These are phyloP conservation scores for Neoarius graeffei DNA, from an alignment of 2,113 vertebrate genomes.

Conservation along the genomic window DNA sequence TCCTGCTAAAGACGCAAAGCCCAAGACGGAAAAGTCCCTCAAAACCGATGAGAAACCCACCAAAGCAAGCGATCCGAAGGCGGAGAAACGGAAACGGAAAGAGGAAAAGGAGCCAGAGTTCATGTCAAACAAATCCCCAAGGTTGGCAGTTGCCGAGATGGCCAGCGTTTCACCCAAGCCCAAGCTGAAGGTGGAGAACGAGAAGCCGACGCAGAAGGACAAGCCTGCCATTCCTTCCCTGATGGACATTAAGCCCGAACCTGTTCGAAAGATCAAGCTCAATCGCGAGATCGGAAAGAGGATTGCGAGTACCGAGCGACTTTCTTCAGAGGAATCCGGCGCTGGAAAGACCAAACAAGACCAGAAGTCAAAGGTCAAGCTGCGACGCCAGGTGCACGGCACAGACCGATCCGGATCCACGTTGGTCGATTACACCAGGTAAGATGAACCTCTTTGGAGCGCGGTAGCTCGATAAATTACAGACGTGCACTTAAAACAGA, in stretches of 20 bases:
- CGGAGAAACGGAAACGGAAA: constrained; percentile 82
- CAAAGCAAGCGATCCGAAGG: constrained; percentile 73
- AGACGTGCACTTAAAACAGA: not conserved
- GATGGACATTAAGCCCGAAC: constrained; percentile 69
- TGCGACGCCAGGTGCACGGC: constrained; percentile 71
- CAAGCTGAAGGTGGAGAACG: constrained; percentile 42
- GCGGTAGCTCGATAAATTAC: not conserved
- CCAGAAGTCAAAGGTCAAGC: constrained; percentile 72
- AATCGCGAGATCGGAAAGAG: constrained; percentile 87
- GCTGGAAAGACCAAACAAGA: constrained; percentile 72
- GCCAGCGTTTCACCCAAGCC: constrained; percentile 74
- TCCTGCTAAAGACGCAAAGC: constrained; percentile 76
- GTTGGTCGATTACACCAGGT: constrained; percentile 85
- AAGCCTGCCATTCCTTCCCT: constrained; percentile 55
- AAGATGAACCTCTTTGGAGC: constrained; percentile 29
- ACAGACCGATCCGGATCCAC: constrained; percentile 68
- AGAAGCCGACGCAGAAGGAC: constrained; percentile 47
- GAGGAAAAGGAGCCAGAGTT: constrained; percentile 79
- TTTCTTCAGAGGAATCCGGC: constrained; percentile 65
- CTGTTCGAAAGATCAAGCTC: constrained; percentile 91
- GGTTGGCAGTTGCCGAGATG: constrained; percentile 69
- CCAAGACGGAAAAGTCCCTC: constrained; percentile 72
- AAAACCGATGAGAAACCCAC: constrained; percentile 66
- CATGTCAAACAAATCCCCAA: constrained; percentile 64
- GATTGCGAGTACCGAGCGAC: constrained; percentile 74